These are phyloP conservation scores for Scaptomyza montana DNA, from an alignment of 1,140 invertebrate species.

Conservation along the genomic window DNA sequence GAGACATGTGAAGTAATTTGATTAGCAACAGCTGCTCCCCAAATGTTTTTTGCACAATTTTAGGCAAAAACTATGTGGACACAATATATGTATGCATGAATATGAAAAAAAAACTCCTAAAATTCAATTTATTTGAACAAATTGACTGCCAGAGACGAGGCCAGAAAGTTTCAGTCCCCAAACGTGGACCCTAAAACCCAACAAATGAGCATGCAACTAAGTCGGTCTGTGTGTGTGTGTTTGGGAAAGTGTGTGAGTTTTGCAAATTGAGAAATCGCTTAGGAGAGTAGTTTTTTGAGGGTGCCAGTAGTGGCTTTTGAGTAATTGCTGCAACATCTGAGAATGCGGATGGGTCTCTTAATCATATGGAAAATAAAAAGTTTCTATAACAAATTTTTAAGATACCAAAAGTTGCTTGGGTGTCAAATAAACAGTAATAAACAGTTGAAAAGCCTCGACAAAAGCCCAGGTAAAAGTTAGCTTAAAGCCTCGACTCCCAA, in stretches of 20 bases:
- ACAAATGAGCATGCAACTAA: constrained; percentile 20
- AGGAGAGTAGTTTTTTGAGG: constrained; percentile 51
- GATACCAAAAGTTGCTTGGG: background rate
- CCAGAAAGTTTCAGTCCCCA: constrained; percentile 43
- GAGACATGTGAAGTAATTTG: constrained; percentile 57
- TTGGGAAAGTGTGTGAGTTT: constrained; percentile 18
- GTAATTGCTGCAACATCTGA: constrained; percentile 60
- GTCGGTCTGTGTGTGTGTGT: background rate
- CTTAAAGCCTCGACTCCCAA: background rate
- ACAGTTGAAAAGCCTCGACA: constrained; percentile 1
- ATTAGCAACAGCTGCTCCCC: constrained; percentile 42
- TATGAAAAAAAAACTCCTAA: constrained; percentile 37
- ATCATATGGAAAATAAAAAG: constrained; percentile 40
- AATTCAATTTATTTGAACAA: constrained; percentile 80
- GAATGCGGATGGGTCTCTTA: constrained; percentile 37
- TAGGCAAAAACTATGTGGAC: constrained; percentile 35
- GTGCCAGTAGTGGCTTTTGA: constrained; percentile 56
- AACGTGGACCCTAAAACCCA: constrained; percentile 35
- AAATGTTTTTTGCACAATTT: constrained; percentile 47
- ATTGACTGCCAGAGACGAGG: constrained; percentile 66
- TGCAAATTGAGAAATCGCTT: constrained; percentile 79
- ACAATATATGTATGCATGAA: no score
- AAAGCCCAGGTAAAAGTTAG: background rate
- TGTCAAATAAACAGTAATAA: constrained; percentile 8
- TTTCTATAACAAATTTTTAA: no score